A percentile compares a stretch with the other conserved stretches of the same genome.
Conservation (phyloP, 1,140 invertebrate species). For the Nasonia longicornis region DNA sequence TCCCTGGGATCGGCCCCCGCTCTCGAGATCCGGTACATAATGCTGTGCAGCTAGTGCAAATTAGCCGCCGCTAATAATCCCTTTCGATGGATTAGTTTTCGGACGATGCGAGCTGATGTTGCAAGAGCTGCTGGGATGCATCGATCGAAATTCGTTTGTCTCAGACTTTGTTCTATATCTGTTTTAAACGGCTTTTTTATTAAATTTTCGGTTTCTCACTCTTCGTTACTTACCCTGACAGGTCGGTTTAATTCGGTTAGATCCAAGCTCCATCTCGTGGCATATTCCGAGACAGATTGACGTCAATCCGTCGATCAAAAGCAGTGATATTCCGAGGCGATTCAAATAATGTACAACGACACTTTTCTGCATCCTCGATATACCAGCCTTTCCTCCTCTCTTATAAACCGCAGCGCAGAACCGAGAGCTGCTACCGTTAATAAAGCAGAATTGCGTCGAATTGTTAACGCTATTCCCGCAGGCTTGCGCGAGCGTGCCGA, state of each 20-base stretch:
- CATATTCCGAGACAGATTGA: too few relatives aligned
- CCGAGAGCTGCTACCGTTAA: background rate
- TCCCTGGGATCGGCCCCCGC: background rate
- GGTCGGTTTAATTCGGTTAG: too few relatives aligned
- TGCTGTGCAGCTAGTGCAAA: conserved; percentile 14
- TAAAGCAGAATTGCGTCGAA: conserved; percentile 19
- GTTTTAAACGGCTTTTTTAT: too few relatives aligned
- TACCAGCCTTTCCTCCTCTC: too few relatives aligned
- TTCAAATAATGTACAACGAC: too few relatives aligned
- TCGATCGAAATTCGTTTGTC: conserved; percentile 37
- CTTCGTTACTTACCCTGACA: too few relatives aligned
- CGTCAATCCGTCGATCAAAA: too few relatives aligned
- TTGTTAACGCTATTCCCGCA: conserved; percentile 27
- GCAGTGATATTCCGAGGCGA: too few relatives aligned
- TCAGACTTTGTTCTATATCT: background rate
- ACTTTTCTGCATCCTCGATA: too few relatives aligned
- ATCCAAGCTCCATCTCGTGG: too few relatives aligned
- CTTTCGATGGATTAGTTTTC: conserved; percentile 36
- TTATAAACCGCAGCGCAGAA: too few relatives aligned
- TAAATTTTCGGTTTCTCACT: too few relatives aligned
- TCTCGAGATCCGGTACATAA: conserved; percentile 13
- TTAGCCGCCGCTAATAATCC: conserved; percentile 38
- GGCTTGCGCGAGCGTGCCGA: conserved; percentile 48
- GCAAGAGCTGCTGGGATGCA: background rate
- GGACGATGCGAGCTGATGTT: background rate